Base-by-base conservation (phyloP, 2,888 invertebrate species). In the Pterostichus madidus region DNA sequence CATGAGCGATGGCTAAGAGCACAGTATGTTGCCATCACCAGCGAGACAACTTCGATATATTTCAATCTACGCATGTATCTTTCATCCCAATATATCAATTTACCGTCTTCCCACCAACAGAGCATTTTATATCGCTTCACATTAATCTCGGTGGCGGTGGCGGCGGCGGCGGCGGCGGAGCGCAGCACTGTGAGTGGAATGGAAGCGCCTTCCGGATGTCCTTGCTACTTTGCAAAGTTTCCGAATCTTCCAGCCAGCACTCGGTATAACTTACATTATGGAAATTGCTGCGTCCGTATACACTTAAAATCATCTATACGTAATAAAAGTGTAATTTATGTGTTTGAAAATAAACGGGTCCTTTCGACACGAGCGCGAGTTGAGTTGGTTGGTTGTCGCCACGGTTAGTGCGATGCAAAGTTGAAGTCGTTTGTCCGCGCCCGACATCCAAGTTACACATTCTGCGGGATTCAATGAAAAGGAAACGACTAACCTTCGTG, bases 21-120 rank as follows among this genome's bases (percentile, higher is more conserved):
- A 85, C 86, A 84, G 83, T 85, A 83, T 79, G 84, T 86, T 71
- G 71, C 71, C 80, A 75, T 81, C 81, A 75, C 13, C 31, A n/a
- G 6, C 53, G 77, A 80, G 61, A 73, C 81, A 81, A 75, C 46
- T 81, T 81, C 81, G 85, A 89, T 89, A 88, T 89, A 89, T 89
- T 88, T 88, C 88, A 89, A 89, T 89, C 88, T 88, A 88, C 85
- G 86, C 85, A 84, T 85, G 85, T 86, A 84, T 80, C 81, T 81
- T 81, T 75, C 86, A 86, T 88, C 87, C 87, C 88, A 87, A 88
- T 89, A 89, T 88, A 89, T 89, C 89, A 88, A 89, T 89, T 89
- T 88, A 87, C 88, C 87, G 87, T 88, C 88, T 71, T 88, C 87
- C 86, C 86, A 85, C 71, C 39, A 44, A 73, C 17, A 80, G 80